These are phyloP conservation scores for Zalophus californianus DNA, from an alignment of 2,797 vertebrate species.

Conservation along the genomic window DNA sequence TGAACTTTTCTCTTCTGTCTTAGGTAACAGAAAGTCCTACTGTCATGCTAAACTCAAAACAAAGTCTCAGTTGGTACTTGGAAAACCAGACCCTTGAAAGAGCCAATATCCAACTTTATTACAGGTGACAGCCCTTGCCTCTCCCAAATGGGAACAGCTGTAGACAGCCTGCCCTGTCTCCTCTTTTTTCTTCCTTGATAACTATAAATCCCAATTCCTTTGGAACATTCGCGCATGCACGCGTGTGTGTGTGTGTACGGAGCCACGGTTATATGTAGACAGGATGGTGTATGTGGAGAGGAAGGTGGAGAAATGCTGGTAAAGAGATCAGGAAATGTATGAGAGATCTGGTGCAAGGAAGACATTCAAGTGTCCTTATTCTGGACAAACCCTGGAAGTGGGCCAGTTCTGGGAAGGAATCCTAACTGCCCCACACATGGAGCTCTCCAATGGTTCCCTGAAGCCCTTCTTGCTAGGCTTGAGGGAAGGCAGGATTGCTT, in stretches of 20 bases:
- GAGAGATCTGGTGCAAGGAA: neutral
- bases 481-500: neutral
- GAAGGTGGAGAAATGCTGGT: neutral
- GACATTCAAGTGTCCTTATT: neutral
- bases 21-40: neutral
- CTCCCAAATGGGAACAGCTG: neutral
- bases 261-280: fast-evolving
- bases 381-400: neutral
- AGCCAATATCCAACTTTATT: neutral
- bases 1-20: neutral
- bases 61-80: neutral
- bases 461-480: neutral
- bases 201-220: neutral
- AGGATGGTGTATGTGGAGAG: neutral
- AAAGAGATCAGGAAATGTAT: neutral
- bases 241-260: neutral
- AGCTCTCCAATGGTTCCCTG: no score
- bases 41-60: neutral
- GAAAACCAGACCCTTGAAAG: neutral
- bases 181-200: neutral
- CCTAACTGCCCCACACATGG: neutral
- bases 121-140: neutral
- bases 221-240: neutral
- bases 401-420: neutral
- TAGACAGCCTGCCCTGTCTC: neutral